Percentiles rank a stretch among this genome's conserved stretches.
Evolutionary conservation across 1,140 invertebrate species (phyloP).

Genomic region (Steinernema feltiae): DNA sequence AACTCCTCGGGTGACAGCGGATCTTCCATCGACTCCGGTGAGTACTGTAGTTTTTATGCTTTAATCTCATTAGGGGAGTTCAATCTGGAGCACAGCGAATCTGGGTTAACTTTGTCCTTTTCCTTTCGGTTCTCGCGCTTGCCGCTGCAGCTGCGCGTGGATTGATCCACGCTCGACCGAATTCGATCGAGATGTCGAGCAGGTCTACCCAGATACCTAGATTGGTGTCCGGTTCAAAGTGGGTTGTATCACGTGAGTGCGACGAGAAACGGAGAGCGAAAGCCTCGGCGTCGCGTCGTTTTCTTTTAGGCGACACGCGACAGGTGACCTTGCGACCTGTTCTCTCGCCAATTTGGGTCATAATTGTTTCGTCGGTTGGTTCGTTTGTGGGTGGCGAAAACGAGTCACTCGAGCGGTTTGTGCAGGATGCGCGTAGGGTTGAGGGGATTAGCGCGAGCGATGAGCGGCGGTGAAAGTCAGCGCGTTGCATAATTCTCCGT

Average conservation of each 20-base stretch:
- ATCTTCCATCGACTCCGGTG: background rate
- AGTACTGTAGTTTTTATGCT: background rate
- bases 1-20: background rate
- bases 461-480: background rate
- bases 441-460: background rate
- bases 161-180: background rate
- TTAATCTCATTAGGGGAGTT: background rate
- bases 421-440: background rate
- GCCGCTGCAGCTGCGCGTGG: background rate
- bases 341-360: conserved; percentile 15
- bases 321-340: conserved; percentile 14
- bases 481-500: background rate
- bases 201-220: background rate
- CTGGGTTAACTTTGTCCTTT: background rate
- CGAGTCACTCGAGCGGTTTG: background rate
- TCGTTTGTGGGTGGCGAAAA: background rate
- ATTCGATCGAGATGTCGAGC: background rate
- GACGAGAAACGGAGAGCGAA: background rate
- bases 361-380: conserved; percentile 14
- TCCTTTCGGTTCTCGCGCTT: background rate
- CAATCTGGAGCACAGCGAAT: background rate
- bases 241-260: background rate
- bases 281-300: background rate
- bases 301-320: conserved; percentile 9
- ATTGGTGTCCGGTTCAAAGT: background rate